Conservation (phyloP, 2,888 invertebrate species). For the Hypselothyrea guttata region DNA sequence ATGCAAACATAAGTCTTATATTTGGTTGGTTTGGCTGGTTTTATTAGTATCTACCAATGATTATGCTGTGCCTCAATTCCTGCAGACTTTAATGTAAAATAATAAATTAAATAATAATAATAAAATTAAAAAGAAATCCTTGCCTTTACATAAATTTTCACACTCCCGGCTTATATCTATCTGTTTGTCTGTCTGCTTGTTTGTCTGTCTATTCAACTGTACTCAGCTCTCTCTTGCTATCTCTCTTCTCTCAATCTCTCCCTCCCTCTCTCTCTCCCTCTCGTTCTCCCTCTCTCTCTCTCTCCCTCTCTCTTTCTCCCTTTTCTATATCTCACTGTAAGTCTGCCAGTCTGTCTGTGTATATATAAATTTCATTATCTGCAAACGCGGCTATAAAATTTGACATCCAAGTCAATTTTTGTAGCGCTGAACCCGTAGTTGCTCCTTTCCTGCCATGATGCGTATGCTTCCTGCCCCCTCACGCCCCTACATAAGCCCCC, state of each 20-base stretch:
- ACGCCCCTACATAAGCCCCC: too few species aligned
- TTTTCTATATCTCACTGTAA: too few species aligned
- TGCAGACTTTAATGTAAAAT: too few species aligned
- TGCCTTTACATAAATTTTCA: too few species aligned
- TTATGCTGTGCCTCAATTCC: too few species aligned
- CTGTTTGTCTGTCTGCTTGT: conserved; percentile 2
- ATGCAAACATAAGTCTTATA: too few species aligned
- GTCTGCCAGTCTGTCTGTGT: conserved; percentile 11
- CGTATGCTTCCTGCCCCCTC: not conserved
- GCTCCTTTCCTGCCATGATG: conserved; percentile 4
- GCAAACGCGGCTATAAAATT: conserved; percentile 69
- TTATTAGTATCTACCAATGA: too few species aligned
- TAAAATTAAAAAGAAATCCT: conserved; percentile 2
- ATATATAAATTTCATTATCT: conserved; percentile 72
- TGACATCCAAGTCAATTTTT: conserved; percentile 60
- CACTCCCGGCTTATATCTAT: conserved; percentile 8
- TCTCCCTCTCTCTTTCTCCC: not conserved
- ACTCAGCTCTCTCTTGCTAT: too few species aligned
- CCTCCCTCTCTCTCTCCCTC: conserved; percentile 15
- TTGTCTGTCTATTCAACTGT: conserved; percentile 13
- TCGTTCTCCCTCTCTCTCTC: conserved; percentile 4
- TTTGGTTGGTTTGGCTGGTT: too few species aligned
- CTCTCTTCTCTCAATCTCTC: too few species aligned
- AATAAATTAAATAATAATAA: too few species aligned
- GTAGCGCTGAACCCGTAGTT: conserved; percentile 7